A percentile compares a stretch with the other conserved stretches of the same genome.
These are phyloP conservation scores for Eristalinus aeneus DNA, from an alignment of 2,888 invertebrate species.

Conservation along the genomic window DNA sequence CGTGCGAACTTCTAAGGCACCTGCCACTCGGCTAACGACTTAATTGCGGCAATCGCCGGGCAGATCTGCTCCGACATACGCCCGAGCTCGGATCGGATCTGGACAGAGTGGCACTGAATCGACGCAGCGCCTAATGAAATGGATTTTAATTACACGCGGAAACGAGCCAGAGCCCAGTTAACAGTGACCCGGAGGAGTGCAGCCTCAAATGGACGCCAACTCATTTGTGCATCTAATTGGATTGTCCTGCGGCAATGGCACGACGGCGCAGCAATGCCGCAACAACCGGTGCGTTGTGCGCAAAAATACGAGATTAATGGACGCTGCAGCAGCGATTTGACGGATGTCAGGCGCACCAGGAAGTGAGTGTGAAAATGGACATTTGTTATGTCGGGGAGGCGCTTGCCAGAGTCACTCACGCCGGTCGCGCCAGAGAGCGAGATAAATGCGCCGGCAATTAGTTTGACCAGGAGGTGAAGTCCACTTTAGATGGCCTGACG, in stretches of 20 bases:
- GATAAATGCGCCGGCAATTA: neutral
- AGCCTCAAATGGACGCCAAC: constrained; percentile 48
- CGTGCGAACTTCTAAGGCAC: constrained; percentile 55
- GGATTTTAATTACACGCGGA: constrained; percentile 62
- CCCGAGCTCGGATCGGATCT: neutral
- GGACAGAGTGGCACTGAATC: constrained; percentile 52
- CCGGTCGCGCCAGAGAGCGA: neutral
- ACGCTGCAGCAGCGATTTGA: constrained; percentile 32
- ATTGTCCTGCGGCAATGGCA: neutral
- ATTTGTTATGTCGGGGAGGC: constrained; percentile 39
- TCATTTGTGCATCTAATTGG: constrained; percentile 45
- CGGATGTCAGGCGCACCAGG: constrained; percentile 39
- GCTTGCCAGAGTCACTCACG: neutral
- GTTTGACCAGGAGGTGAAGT: neutral
- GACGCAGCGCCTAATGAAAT: constrained; percentile 44
- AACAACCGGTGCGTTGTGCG: constrained; percentile 7
- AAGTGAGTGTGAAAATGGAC: constrained; percentile 54
- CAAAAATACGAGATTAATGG: constrained; percentile 47
- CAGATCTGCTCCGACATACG: constrained; percentile 22
- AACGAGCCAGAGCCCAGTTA: constrained; percentile 16
- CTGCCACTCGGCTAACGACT: constrained; percentile 52
- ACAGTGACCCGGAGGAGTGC: constrained; percentile 26
- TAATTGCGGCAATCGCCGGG: constrained; percentile 58
- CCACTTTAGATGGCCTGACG: neutral
- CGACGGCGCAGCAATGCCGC: neutral